Percentiles rank a stretch among this genome's conserved stretches.
Evolutionary conservation across 2,113 vertebrate species (phyloP).

Genomic region (Xerus inauris): DNA sequence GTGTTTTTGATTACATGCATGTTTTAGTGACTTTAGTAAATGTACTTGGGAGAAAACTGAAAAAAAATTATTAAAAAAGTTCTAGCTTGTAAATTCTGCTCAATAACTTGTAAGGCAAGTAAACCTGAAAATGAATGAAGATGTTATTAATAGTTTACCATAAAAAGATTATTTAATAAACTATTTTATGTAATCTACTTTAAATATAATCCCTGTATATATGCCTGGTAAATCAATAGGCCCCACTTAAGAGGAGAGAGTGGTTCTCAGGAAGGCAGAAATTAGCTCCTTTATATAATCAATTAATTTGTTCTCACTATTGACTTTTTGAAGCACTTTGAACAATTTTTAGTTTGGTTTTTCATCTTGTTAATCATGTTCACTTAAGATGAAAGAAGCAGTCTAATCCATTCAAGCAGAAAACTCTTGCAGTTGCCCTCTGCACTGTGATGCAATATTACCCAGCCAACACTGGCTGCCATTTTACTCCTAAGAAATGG

Average conservation of each 20-base stretch:
- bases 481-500: background rate
- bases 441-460: background rate
- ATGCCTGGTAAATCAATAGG: background rate
- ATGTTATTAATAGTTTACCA: background rate
- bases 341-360: slow-evolving; percentile 30
- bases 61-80: background rate
- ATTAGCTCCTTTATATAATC: slow-evolving; percentile 13
- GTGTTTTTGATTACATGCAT: background rate
- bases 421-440: background rate
- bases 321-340: slow-evolving; percentile 49
- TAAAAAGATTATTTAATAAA: background rate
- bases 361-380: slow-evolving; percentile 61
- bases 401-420: background rate
- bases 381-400: slow-evolving; percentile 3
- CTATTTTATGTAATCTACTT: slow-evolving; percentile 7
- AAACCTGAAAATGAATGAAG: background rate
- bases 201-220: slow-evolving; percentile 5
- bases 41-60: background rate
- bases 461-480: background rate
- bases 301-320: slow-evolving; percentile 53
- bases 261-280: background rate
- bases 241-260: background rate
- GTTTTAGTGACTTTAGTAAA: background rate
- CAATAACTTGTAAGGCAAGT: background rate
- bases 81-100: background rate